These are phyloP conservation scores for Psephotus haematonotus DNA, from an alignment of 2,113 vertebrate species.

Conservation along the genomic window DNA sequence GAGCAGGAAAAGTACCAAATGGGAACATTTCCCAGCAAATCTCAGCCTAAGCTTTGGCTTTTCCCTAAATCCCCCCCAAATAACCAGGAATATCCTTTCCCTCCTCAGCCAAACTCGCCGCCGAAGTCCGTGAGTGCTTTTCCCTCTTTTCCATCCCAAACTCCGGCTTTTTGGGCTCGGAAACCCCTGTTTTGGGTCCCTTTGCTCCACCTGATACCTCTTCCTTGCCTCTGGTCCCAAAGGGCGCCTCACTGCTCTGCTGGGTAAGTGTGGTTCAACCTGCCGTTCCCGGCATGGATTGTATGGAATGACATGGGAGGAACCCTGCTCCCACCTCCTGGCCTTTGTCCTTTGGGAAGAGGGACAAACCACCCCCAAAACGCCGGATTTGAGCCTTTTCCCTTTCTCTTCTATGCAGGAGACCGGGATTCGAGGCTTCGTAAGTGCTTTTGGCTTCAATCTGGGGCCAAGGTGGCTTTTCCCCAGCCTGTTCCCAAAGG, in stretches of 20 bases:
- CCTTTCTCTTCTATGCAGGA: neutral
- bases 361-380: neutral
- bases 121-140: neutral
- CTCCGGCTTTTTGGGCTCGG: neutral
- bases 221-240: neutral
- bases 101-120: neutral
- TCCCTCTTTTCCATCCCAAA: neutral
- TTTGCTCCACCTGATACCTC: neutral
- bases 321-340: neutral
- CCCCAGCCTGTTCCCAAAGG: fast-evolving
- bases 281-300: neutral
- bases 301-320: neutral
- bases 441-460: neutral
- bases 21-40: neutral
- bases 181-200: neutral
- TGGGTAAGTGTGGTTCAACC: neutral
- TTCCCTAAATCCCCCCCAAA: neutral
- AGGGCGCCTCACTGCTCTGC: neutral
- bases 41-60: neutral
- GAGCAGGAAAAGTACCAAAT: neutral
- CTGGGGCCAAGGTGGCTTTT: neutral
- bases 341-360: neutral
- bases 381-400: neutral
- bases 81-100: neutral
- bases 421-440: neutral